Evolutionary conservation across 2,797 vertebrate genomes (phyloP), one percentile per base, ranked within the genome.

Genomic region (Rallus crepitans): DNA sequence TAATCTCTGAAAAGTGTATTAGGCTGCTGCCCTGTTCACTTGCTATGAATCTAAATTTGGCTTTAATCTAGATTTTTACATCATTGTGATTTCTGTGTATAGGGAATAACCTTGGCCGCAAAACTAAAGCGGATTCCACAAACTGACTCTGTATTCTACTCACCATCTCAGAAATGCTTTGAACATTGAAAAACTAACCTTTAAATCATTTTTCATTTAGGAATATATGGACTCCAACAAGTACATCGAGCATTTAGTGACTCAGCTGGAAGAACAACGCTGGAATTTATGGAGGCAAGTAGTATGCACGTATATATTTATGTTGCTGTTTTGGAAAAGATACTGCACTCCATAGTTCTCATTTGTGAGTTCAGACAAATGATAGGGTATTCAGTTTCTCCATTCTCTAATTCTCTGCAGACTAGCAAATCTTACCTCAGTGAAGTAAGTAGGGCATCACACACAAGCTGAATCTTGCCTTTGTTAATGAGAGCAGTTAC

Each of bases 151-250:
- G 12, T 37, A 39, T 60, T 71, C 91, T 66, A 65, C 25, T 76
- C 71, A 66, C 48, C 60, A 59, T 52, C 71, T 90, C 80, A 64
- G 31, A 81, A 78, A 80, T 31, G 28, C 19, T 70, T 82, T 70
- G 15, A 59, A 59, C 5, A 33, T n/a, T 52, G 16, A 47, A 90
- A 53, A 95, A 60, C 21, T 75, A 78, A 89, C 15, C 6, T 53
- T 85, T 31, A 73, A 45, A 70, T 86, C 3, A 1, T 60, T 90
- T 97, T 90, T 96, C 21, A 31, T 89, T 96, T 52, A 99, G 99
- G 99, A 99, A 88, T 98, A 99, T 95, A 98, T 99, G 98, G 99
- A 99, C 56, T 98, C 98, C 87, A 99, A 99, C 97, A 99, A 98
- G 96, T 99, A 98, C 95, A 98, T 99, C 2, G 98, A 99, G 15